These are phyloP conservation scores for Solenopsis invicta DNA, from an alignment of 1,140 invertebrate genomes.

Conservation along the genomic window DNA sequence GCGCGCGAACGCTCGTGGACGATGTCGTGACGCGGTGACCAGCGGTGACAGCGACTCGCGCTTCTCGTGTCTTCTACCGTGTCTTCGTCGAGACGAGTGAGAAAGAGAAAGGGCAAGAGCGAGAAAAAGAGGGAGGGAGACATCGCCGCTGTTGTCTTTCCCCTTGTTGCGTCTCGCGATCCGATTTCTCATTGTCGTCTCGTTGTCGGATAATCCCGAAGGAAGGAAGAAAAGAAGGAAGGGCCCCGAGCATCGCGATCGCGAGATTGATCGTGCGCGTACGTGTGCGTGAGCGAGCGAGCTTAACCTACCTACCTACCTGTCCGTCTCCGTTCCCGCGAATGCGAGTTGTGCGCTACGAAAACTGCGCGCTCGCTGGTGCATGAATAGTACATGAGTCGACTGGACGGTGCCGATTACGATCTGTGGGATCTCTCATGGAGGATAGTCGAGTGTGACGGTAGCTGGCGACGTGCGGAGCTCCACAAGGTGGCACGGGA, in stretches of 20 bases:
- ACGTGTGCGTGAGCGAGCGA: neutral
- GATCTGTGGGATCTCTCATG: constrained; percentile 24
- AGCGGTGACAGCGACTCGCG: constrained; percentile 26
- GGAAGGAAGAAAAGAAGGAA: neutral
- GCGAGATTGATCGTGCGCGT: constrained; percentile 12
- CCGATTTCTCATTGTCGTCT: neutral
- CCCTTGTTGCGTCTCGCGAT: neutral
- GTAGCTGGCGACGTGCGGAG: neutral
- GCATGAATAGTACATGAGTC: constrained; percentile 29
- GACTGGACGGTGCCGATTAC: neutral
- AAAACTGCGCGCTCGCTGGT: constrained; percentile 8
- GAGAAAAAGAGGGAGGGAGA: neutral
- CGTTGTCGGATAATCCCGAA: neutral
- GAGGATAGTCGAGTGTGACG: constrained; percentile 40
- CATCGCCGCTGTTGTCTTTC: neutral
- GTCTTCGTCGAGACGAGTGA: constrained; percentile 3
- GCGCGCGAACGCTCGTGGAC: constrained; percentile 29
- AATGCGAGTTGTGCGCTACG: neutral
- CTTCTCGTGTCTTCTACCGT: constrained; percentile 44
- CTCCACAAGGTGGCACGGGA: constrained; percentile 6
- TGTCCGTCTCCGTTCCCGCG: constrained; percentile 1
- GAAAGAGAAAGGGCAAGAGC: neutral
- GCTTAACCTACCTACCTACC: constrained; percentile 25
- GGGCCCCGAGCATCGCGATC: neutral
- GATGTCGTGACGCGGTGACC: constrained; percentile 30